Evolutionary conservation across 2,888 invertebrate species (phyloP).

Genomic region (Phragmatobia fuliginosa): DNA sequence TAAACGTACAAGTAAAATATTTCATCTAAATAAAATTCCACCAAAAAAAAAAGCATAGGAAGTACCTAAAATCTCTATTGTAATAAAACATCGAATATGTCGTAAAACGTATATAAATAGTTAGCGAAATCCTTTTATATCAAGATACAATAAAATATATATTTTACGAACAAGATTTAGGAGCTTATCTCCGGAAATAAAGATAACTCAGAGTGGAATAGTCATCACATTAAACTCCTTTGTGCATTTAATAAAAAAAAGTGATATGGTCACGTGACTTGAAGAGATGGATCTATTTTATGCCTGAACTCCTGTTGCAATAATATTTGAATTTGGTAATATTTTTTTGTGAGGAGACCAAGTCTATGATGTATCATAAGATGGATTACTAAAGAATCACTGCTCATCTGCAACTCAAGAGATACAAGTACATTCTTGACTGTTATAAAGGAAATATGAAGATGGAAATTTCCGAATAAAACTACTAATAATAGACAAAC

Average conservation of each 20-base stretch:
- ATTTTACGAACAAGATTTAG: slow-evolving; percentile 28
- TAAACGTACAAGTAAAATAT: background rate
- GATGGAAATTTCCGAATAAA: no score
- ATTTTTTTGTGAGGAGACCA: background rate
- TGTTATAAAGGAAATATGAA: no score
- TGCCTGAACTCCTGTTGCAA: background rate
- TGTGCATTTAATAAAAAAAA: background rate
- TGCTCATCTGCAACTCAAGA: background rate
- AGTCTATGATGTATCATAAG: background rate
- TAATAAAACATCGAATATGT: slow-evolving; percentile 19
- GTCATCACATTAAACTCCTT: background rate
- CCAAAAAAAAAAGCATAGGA: background rate
- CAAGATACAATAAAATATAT: slow-evolving; percentile 28
- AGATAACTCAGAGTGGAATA: background rate
- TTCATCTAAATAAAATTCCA: background rate
- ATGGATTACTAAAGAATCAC: background rate
- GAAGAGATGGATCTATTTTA: background rate
- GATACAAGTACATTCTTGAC: no score
- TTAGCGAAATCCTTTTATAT: slow-evolving; percentile 21
- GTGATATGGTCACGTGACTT: background rate
- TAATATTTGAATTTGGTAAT: background rate
- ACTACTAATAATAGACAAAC: no score
- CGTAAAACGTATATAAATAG: slow-evolving; percentile 35
- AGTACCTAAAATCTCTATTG: slow-evolving; percentile 10
- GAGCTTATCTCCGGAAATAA: slow-evolving; percentile 1